Percentiles rank a stretch among this genome's conserved stretches.
Conservation (phyloP, 2,888 invertebrate genomes). For the Tenthredo livida region DNA sequence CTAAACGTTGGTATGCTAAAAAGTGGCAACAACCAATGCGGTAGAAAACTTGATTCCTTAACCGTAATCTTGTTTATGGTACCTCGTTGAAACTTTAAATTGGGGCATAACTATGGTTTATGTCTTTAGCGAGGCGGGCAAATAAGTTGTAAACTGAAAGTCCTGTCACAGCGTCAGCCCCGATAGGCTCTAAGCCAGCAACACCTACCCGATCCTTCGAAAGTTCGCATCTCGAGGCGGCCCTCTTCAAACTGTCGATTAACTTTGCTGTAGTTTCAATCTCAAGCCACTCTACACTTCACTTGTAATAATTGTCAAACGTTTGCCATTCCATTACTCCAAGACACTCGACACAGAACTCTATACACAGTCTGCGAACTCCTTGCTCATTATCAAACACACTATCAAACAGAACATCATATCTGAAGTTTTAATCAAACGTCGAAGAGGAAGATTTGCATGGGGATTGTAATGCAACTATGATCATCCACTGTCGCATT, state of each 20-base stretch:
- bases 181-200: constrained; percentile 30
- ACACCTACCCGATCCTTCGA: constrained; percentile 29
- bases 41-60: constrained; percentile 35
- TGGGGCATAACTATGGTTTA: constrained; percentile 49
- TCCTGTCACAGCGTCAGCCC: constrained; percentile 40
- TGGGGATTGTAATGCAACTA: neutral
- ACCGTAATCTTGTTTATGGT: constrained; percentile 51
- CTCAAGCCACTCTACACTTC: constrained; percentile 37
- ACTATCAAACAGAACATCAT: neutral
- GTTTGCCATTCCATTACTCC: constrained; percentile 36
- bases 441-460: neutral
- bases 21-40: constrained; percentile 18
- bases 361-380: constrained; percentile 6
- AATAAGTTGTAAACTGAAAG: constrained; percentile 50
- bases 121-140: constrained; percentile 34
- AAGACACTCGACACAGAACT: neutral
- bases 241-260: constrained; percentile 38
- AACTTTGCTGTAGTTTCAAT: constrained; percentile 45
- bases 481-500: neutral
- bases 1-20: constrained; percentile 5
- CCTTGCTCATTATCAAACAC: constrained; percentile 1
- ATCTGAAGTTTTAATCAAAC: neutral
- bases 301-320: constrained; percentile 43
- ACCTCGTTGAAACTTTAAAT: constrained; percentile 50
- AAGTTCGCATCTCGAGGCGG: constrained; percentile 31